These are phyloP conservation scores for Galeopterus variegatus DNA, from an alignment of 2,113 vertebrate species.

Conservation along the genomic window DNA sequence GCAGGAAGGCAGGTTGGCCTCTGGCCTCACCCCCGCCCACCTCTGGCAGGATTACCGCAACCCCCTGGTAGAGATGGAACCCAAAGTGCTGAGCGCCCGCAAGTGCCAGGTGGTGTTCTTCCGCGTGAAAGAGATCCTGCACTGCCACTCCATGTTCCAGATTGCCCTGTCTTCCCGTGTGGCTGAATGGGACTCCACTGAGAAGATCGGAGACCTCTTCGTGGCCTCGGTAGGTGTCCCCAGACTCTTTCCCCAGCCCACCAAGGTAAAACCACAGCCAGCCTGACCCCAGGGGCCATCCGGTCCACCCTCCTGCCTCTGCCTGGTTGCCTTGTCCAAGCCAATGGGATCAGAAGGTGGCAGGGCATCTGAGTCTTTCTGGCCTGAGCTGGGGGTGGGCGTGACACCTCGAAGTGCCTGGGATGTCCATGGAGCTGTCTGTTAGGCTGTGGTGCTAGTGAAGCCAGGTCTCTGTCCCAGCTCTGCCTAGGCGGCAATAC, in stretches of 20 bases:
- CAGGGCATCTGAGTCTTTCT: not conserved
- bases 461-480: not conserved
- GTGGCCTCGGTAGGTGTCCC: constrained; percentile 93
- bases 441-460: not conserved
- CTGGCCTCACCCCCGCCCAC: fast-evolving
- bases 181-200: constrained; percentile 94
- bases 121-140: constrained; percentile 94
- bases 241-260: fast-evolving
- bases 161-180: constrained; percentile 96
- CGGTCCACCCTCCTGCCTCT: not conserved
- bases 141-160: constrained; percentile 98
- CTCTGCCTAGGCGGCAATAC: not conserved
- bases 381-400: not conserved
- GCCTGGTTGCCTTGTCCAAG: not conserved
- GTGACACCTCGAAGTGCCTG: not conserved
- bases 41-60: constrained; percentile 94
- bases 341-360: not conserved
- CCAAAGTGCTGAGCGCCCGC: constrained; percentile 93
- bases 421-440: not conserved
- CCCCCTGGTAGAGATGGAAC: constrained; percentile 95
- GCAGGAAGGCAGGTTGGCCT: fast-evolving
- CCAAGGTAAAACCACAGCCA: not conserved
- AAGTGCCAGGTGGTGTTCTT: constrained; percentile 96
- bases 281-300: too few species aligned
- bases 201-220: constrained; percentile 97